Conservation (phyloP, 1,140 invertebrate species). For the Lineus longissimus region DNA sequence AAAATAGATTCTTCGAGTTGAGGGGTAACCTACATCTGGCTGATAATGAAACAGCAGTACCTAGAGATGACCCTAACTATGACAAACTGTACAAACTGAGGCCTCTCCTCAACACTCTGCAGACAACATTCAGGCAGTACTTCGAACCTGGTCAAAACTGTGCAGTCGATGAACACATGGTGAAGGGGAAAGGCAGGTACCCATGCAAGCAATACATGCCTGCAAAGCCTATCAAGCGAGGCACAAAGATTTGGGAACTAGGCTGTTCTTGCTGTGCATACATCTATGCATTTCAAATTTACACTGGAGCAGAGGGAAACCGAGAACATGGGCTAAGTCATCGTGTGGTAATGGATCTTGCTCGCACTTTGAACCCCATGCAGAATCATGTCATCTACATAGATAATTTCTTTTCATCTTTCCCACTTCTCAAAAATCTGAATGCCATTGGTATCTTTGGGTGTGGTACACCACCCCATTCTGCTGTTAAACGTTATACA, state of each 20-base stretch:
- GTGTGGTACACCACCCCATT: background rate
- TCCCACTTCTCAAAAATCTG: background rate
- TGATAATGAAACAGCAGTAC: background rate
- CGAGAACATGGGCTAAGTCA: background rate
- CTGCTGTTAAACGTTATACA: no score
- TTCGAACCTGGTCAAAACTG: background rate
- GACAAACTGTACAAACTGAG: background rate
- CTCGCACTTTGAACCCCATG: background rate
- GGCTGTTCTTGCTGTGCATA: conserved; percentile 18
- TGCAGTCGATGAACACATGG: background rate
- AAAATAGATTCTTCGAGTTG: background rate
- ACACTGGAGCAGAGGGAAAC: conserved; percentile 10
- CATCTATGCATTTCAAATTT: conserved; percentile 15
- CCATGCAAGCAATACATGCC: background rate
- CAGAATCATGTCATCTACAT: background rate
- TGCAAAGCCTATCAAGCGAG: background rate
- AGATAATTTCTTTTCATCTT: background rate
- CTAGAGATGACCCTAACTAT: background rate
- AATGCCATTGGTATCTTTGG: background rate
- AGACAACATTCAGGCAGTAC: background rate
- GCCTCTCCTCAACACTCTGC: background rate
- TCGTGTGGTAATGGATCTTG: background rate
- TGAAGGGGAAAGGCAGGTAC: background rate
- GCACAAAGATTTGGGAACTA: background rate
- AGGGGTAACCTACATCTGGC: background rate